Evolutionary conservation across 2,113 vertebrate species (phyloP).

Genomic region (Entelurus aequoreus): DNA sequence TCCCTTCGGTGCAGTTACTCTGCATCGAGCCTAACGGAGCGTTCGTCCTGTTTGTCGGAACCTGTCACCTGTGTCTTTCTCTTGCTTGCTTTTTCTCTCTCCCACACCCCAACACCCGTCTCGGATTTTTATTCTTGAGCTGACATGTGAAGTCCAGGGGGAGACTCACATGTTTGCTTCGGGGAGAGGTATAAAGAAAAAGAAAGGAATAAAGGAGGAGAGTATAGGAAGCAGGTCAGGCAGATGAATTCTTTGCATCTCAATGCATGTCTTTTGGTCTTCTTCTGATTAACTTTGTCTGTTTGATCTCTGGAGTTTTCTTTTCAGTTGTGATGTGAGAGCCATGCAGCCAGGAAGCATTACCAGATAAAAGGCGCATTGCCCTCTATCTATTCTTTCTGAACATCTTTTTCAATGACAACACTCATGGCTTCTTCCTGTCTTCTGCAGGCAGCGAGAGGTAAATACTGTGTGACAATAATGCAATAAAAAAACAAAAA

Average conservation of each 20-base stretch:
- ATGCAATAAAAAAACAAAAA: conserved; percentile 16
- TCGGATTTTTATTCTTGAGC: conserved; percentile 41
- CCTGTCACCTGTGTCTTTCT: conserved; percentile 62
- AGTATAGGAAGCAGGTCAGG: conserved; percentile 43
- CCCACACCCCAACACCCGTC: conserved; percentile 22
- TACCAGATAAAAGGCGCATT: conserved; percentile 62
- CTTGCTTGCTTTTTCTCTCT: conserved; percentile 5
- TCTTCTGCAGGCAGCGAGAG: conserved; percentile 8
- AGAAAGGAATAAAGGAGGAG: conserved; percentile 9
- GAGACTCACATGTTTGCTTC: conserved; percentile 52
- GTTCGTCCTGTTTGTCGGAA: conserved; percentile 67
- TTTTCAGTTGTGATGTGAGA: conserved; percentile 61
- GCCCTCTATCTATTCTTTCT: conserved; percentile 53
- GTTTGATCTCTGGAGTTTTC: conserved; percentile 69
- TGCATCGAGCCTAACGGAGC: conserved; percentile 60
- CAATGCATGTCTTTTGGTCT: conserved; percentile 51
- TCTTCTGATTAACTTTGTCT: conserved; percentile 71
- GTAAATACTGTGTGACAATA: conserved; percentile 12
- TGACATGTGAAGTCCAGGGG: conserved; percentile 70
- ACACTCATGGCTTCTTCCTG: conserved; percentile 16
- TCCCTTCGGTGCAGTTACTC: conserved; percentile 70
- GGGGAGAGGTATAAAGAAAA: conserved; percentile 38
- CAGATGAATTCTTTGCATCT: conserved; percentile 45
- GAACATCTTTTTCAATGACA: conserved; percentile 47
- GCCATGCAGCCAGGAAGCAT: conserved; percentile 47